Evolutionary conservation across 2,888 invertebrate species (phyloP), one percentile per base, ranked within the genome.

Genomic region (Chalcosyrphus nemorum): DNA sequence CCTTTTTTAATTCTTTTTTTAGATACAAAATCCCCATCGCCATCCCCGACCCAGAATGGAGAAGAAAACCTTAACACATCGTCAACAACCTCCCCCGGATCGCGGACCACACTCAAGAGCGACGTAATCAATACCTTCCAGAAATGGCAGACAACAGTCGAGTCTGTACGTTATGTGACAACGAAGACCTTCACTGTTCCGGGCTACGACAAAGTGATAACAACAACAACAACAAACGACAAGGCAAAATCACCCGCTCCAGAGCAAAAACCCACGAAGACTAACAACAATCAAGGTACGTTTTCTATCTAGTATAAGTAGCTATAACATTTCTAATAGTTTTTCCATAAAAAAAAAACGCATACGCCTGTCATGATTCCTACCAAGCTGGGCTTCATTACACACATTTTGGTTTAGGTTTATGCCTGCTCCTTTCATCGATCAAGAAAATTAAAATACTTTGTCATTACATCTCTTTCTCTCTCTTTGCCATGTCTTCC

Each of bases 131-230:
- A 90, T 86, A 90, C 91, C 52, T 91, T 90, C 76, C 90, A 92
- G 84, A 92, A 91, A 87, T 92, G 91, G 92, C 91, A 92, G 82
- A 91, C 91, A 15, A 92, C 91, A 19, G 88, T 91, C 2, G 91
- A 91, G 84, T 91, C 91, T 29, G 89, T 91, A 65, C 91, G 90
- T 81, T 91, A 90, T 87, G 90, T 91, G 75, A 90, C 90, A 87
- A 90, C 89, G 72, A 90, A 91, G 86, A 89, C 91, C 17, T 86
- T 90, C 19, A 87, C 89, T 84, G 88, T 89, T 38, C 88, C 89
- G 45, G 89, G 89, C 76, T 81, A 59, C 45, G 66, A 68, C 2
- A 72, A 66, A 54, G 47, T 61, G 82, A 65, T 61, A 56, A 32
- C 41, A 6, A 5, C 52, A 78, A 43, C 56, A 81, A 65, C 68